Evolutionary conservation across 2,797 vertebrate genomes (phyloP).

Genomic region (Anabacerthia variegaticeps): DNA sequence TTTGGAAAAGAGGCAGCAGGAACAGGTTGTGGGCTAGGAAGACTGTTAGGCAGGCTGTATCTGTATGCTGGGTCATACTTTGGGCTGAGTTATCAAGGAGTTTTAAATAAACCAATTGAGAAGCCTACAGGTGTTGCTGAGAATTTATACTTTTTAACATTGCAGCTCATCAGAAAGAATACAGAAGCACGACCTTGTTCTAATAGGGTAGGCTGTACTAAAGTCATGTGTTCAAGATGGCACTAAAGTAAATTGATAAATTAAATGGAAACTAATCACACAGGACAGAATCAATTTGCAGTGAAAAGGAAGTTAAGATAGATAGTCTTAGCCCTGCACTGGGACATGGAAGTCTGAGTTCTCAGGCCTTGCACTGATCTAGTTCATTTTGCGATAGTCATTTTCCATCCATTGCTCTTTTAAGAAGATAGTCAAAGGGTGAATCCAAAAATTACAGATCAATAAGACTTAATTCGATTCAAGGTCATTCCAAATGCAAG

Average conservation of each 20-base stretch:
- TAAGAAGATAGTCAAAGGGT: background rate
- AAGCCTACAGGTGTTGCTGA: background rate
- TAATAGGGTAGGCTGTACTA: background rate
- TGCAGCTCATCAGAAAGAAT: background rate
- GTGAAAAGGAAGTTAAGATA: background rate
- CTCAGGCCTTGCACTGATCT: background rate
- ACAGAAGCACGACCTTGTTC: background rate
- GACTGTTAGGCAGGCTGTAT: background rate
- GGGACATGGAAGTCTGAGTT: background rate
- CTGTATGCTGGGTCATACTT: background rate
- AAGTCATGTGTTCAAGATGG: background rate
- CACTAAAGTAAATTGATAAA: background rate
- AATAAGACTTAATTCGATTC: background rate
- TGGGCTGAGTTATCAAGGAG: background rate
- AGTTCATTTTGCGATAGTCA: background rate
- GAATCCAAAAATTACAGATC: background rate
- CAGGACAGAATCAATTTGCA: background rate
- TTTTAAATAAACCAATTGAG: background rate
- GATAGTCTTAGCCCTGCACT: background rate
- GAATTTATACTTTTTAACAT: background rate
- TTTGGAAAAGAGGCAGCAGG: background rate
- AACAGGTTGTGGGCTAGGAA: background rate
- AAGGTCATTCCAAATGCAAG: background rate
- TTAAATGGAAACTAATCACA: background rate
- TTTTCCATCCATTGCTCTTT: background rate